Base-by-base conservation (phyloP, 2,113 vertebrate species). In the Lepus europaeus region DNA sequence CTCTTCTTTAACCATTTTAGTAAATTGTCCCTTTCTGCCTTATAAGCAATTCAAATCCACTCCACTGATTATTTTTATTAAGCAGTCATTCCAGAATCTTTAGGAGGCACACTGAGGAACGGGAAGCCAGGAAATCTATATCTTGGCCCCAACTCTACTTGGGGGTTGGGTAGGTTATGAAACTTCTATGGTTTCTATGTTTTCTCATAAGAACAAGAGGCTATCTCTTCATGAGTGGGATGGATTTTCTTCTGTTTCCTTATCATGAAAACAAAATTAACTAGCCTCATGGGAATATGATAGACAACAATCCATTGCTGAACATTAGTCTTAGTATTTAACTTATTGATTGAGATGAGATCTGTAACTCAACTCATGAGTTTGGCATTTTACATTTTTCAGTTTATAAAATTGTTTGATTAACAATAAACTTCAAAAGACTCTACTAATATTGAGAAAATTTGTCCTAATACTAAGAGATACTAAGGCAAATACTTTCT, bases 241-340 rank as follows among this genome's bases (percentile, higher is more conserved):
- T 87, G 5, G 23, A 63, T 80, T 96, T 94, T 92, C 63, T 68
- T 76, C 69, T 92, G 59, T 61, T 96, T 96, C 92, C 95, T 96
- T 92, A 86, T 33, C 83, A 31, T 89, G 79, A 95, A 97, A 96
- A 96, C 29, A 95, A 96, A 93, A n/a, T 94, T 95, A 97, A 93
- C 88, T 85, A 91, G 92, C 66, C 91, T 89, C 19, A 19, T 9
- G 88, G 88, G 92, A 96, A 63, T 77, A 70, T 8, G 53, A 72
- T 16, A 95, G 74, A 78, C 53, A 91, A 86, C 23, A 95, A 73
- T 61, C 84, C 59, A 64, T 70, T 90, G 90, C 64, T 96, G 92
- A 95, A 90, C 33, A 91, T 86, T 81, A 96, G 53, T 89, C 88
- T 93, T 91, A 90, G 63, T 80, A 95, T 93, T 91, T 93, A 92